Conservation (phyloP, 92 coral and sea anemone species). For the Parazoanthus atlanticus region DNA sequence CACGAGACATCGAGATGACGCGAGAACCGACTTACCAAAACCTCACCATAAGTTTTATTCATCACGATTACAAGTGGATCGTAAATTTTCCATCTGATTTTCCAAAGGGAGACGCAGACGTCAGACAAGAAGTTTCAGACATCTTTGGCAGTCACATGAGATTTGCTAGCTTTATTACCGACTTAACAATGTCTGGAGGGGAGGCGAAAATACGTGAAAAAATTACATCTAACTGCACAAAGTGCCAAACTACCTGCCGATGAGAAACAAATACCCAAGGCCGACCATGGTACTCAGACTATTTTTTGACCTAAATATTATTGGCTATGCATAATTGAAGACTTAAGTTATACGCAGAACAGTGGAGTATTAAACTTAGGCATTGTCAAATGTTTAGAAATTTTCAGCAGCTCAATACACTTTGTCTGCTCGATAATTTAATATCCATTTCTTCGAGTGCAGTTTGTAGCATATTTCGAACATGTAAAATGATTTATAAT, state of each 20-base stretch:
- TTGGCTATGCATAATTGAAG: too few species aligned
- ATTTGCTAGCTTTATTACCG: background rate
- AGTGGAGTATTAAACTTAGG: too few species aligned
- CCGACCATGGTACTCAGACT: too few species aligned
- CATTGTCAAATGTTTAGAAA: too few species aligned
- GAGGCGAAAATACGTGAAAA: background rate
- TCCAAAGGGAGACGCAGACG: background rate
- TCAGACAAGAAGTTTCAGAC: background rate
- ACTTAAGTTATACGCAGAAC: too few species aligned
- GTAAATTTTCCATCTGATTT: constrained; percentile 35
- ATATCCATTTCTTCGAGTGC: too few species aligned
- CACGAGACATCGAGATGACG: background rate
- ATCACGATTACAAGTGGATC: background rate
- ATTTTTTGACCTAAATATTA: background rate
- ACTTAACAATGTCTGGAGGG: background rate
- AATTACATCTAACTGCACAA: background rate
- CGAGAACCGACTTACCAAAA: constrained; percentile 22
- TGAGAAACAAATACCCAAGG: too few species aligned
- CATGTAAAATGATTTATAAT: too few species aligned
- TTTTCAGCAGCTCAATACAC: too few species aligned
- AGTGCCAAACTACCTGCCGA: background rate
- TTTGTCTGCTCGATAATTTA: too few species aligned
- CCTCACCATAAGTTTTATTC: constrained; percentile 17
- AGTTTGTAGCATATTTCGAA: too few species aligned
- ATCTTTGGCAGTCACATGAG: background rate